Evolutionary conservation across 2,113 vertebrate species (phyloP), one percentile per base, ranked within the genome.

Genomic region (Martes martes): DNA sequence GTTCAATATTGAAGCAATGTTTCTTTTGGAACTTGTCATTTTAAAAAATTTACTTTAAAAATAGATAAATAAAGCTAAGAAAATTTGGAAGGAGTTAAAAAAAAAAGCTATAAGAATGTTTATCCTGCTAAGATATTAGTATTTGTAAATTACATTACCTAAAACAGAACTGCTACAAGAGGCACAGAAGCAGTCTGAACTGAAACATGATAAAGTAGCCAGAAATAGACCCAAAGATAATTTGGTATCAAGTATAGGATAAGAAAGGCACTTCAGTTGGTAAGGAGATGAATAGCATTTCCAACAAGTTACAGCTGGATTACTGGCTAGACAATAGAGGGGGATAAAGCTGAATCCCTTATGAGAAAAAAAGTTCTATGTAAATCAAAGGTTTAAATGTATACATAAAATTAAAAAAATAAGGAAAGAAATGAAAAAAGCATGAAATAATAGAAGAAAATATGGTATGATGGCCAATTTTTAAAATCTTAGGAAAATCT

Each of bases 331-430:
- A 67, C 47, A 69, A 19, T 63, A 1, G 61, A 8, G 52, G 69
- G 9, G 52, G 63, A 16, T 42, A 63, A 74, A 91, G 11, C 28
- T 59, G 57, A 69, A 76, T 92, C 26, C 6, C 59, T 89, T 85
- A 65, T 80, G 24, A n/a, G 39, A 82, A 96, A 95, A 96, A 65
- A 92, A 39, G 15, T 95, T 92, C 67, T 88, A 94, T 28, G 88
- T 92, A 39, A 45, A 94, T 83, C 59, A 86, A 89, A 94, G 21
- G 36, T 50, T 57, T 89, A 85, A 91, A 92, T 86, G 1, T 63
- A 15, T 69, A 67, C n/a, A 45, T 76, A 78, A 47, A 76, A 45
- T 52, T 52, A 10, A 9, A 85, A 67, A 89, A 21, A 33, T 23
- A 83, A 18, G 26, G 13, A 92, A 63, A 55, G 7, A 31, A 73